A percentile compares a stretch with the other conserved stretches of the same genome.
phyloP scores from a whole-genome alignment of 2,113 vertebrate species.

The Anolis sagrei region DNA sequence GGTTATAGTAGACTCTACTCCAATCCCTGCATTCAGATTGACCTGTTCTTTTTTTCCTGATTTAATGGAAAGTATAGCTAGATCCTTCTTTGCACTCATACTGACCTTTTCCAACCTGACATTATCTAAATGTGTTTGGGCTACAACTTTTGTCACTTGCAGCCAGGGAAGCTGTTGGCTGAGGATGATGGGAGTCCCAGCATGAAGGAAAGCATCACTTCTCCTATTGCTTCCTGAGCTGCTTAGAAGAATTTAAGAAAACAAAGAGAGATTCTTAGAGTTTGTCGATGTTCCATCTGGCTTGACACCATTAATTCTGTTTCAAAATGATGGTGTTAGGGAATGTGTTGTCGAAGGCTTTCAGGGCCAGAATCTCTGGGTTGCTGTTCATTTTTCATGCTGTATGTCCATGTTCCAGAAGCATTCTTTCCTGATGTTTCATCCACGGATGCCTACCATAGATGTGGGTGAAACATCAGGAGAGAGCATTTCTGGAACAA shows the following conservation, averaged over 20 bases:
- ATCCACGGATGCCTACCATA: no score
- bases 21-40: background rate
- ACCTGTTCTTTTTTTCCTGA: background rate
- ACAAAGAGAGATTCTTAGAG: background rate
- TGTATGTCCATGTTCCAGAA: no score
- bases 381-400: no score
- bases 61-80: background rate
- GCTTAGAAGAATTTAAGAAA: background rate
- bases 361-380: no score
- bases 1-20: background rate
- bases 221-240: background rate
- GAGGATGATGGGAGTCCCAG: background rate
- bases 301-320: background rate
- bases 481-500: no score
- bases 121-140: background rate
- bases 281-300: background rate
- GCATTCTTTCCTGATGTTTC: no score
- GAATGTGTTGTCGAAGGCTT: no score
- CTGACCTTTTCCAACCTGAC: background rate
- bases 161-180: no score
- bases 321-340: background rate
- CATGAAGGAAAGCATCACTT: background rate
- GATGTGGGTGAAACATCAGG: no score
- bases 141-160: background rate
- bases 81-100: no score